Evolutionary conservation across 2,888 invertebrate genomes (phyloP).

Genomic region (Aradus depressus): DNA sequence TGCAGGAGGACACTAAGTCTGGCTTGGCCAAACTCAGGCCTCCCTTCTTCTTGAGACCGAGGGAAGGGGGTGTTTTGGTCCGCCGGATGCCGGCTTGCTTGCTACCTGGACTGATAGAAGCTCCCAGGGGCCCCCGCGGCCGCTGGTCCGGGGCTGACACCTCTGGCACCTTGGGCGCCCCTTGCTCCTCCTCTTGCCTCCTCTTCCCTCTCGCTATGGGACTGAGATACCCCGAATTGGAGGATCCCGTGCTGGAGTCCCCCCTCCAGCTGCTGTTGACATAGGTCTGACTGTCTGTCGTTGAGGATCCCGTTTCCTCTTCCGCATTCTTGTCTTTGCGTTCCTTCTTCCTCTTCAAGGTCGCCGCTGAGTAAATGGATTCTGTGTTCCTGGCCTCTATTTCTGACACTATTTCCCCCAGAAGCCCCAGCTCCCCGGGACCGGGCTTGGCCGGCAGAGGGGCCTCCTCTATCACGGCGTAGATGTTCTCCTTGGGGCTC

Average conservation of each 20-base stretch:
- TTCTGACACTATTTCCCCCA: slow-evolving; percentile 78
- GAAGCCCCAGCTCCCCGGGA: slow-evolving; percentile 53
- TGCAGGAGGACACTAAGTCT: slow-evolving; percentile 59
- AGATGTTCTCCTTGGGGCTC: slow-evolving; percentile 61
- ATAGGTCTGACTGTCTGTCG: slow-evolving; percentile 32
- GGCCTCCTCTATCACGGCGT: slow-evolving; percentile 75
- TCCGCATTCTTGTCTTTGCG: slow-evolving; percentile 37
- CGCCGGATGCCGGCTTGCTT: slow-evolving; percentile 24
- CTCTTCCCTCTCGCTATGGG: slow-evolving; percentile 51
- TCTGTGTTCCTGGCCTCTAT: slow-evolving; percentile 77
- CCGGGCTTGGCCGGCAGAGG: slow-evolving; percentile 43
- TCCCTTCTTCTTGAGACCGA: slow-evolving; percentile 32
- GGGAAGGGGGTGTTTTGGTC: slow-evolving; percentile 36
- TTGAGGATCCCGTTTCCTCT: slow-evolving; percentile 30
- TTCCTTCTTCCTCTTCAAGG: slow-evolving; percentile 50
- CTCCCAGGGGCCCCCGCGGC: slow-evolving; percentile 19
- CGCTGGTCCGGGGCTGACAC: slow-evolving; percentile 26
- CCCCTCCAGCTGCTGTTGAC: slow-evolving; percentile 33
- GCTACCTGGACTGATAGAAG: slow-evolving; percentile 29
- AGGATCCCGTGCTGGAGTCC: slow-evolving; percentile 29
- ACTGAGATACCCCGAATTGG: slow-evolving; percentile 41
- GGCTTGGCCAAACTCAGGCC: slow-evolving; percentile 41
- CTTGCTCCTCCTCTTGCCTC: slow-evolving; percentile 20
- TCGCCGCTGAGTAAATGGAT: slow-evolving; percentile 73
- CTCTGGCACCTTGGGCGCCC: slow-evolving; percentile 25